Conservation (phyloP, 64 coral and sea anemone genomes). For the Actinia equina region DNA sequence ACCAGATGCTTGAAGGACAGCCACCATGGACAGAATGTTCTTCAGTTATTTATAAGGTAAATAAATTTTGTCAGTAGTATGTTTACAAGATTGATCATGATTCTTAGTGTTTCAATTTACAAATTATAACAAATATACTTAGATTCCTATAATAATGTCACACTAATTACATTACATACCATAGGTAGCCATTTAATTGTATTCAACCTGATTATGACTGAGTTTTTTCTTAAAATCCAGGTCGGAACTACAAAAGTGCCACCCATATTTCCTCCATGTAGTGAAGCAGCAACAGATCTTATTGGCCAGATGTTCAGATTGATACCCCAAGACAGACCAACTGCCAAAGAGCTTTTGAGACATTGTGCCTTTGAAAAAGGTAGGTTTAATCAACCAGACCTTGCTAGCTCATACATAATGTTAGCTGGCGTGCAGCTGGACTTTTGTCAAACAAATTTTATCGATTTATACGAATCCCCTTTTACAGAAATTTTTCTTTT, state of each 20-base stretch:
- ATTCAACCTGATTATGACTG: too few relatives aligned
- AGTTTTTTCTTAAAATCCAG: background rate
- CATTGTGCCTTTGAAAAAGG: constrained; percentile 9
- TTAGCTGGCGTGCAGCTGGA: too few relatives aligned
- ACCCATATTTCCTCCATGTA: constrained; percentile 8
- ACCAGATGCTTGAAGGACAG: constrained; percentile 74
- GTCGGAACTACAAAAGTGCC: constrained; percentile 16
- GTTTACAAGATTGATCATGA: too few relatives aligned
- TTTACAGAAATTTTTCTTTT: too few relatives aligned
- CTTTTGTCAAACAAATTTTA: too few relatives aligned
- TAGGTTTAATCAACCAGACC: background rate
- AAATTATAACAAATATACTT: too few relatives aligned
- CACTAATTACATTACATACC: too few relatives aligned
- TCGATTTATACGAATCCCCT: too few relatives aligned
- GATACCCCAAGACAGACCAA: background rate
- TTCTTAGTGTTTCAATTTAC: too few relatives aligned
- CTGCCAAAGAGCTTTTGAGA: constrained; percentile 13
- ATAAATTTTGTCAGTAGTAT: background rate
- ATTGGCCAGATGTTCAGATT: constrained; percentile 21
- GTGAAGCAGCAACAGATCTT: constrained; percentile 24
- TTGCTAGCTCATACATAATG: background rate
- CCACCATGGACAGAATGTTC: constrained; percentile 63
- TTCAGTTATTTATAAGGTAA: constrained; percentile 66
- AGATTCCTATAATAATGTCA: too few relatives aligned
- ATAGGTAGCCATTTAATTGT: too few relatives aligned